Conservation (phyloP, 2,888 invertebrate genomes). For the Oscheius myriophilus region DNA sequence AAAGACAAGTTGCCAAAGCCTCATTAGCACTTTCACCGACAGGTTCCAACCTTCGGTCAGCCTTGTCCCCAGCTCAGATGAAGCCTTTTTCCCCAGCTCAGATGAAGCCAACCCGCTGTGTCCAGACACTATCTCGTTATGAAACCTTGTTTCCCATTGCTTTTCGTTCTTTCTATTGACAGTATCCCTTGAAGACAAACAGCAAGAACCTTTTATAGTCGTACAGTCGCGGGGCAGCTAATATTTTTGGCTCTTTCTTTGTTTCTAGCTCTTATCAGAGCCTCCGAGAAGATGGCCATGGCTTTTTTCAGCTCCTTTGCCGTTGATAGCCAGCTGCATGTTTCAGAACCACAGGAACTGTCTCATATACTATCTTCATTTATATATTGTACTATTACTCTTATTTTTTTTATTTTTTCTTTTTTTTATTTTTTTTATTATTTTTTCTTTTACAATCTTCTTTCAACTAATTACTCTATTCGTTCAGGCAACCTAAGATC, state of each 20-base stretch:
- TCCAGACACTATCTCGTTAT: slow-evolving; percentile 2
- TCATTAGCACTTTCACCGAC: too few relatives aligned
- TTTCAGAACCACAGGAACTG: slow-evolving; percentile 1
- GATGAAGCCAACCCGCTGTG: neutral
- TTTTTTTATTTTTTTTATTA: slow-evolving; percentile 4
- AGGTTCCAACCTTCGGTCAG: too few relatives aligned
- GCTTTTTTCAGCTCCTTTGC: slow-evolving; percentile 28
- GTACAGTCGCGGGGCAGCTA: slow-evolving; percentile 22
- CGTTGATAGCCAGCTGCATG: slow-evolving; percentile 26
- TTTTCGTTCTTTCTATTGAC: slow-evolving; percentile 5
- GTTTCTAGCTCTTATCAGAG: slow-evolving; percentile 27
- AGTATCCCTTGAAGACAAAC: slow-evolving; percentile 16
- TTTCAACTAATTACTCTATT: too few relatives aligned
- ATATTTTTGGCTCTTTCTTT: slow-evolving; percentile 29
- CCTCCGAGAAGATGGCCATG: slow-evolving; percentile 24
- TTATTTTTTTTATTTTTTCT: slow-evolving; percentile 14
- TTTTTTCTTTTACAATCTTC: slow-evolving; percentile 3
- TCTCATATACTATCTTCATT: neutral
- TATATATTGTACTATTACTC: slow-evolving; percentile 2
- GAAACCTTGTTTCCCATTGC: slow-evolving; percentile 19
- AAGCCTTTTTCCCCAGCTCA: neutral
- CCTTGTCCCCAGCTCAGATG: too few relatives aligned
- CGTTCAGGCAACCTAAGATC: neutral
- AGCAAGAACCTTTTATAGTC: slow-evolving; percentile 21
- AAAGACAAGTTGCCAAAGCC: too few relatives aligned